These are phyloP conservation scores for Epirrita christyi DNA, from an alignment of 2,888 invertebrate genomes.

Conservation along the genomic window DNA sequence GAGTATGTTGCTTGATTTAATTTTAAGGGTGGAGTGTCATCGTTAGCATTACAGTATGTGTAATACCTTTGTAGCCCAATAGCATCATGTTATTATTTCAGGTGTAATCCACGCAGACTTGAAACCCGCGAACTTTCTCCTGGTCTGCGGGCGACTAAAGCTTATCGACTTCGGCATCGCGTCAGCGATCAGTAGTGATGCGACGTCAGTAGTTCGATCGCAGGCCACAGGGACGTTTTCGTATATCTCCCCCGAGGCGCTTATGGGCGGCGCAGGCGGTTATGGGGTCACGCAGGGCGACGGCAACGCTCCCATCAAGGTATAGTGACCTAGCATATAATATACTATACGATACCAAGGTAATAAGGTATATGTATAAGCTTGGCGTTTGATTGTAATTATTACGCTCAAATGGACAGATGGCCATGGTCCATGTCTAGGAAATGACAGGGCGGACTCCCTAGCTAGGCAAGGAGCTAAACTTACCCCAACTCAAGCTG, in stretches of 20 bases:
- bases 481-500: too few species aligned
- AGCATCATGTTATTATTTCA: constrained; percentile 51
- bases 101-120: constrained; percentile 98
- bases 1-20: too few species aligned
- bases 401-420: too few species aligned
- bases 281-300: constrained; percentile 61
- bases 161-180: constrained; percentile 99
- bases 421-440: too few species aligned
- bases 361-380: too few species aligned
- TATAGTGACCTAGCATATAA: constrained; percentile 32
- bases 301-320: constrained; percentile 71
- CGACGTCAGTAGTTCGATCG: constrained; percentile 94
- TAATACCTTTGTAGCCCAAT: not conserved
- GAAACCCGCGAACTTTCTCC: constrained; percentile 98
- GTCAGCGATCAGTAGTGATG: constrained; percentile 93
- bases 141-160: constrained; percentile 94
- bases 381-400: too few species aligned
- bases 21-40: too few species aligned
- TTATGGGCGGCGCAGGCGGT: constrained; percentile 86
- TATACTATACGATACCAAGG: too few species aligned
- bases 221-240: constrained; percentile 95
- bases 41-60: too few species aligned
- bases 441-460: too few species aligned
- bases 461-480: too few species aligned
- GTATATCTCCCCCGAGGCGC: constrained; percentile 98